phyloP scores from a whole-genome alignment of 2,797 vertebrate genomes.

The Myripristis jacobus region DNA sequence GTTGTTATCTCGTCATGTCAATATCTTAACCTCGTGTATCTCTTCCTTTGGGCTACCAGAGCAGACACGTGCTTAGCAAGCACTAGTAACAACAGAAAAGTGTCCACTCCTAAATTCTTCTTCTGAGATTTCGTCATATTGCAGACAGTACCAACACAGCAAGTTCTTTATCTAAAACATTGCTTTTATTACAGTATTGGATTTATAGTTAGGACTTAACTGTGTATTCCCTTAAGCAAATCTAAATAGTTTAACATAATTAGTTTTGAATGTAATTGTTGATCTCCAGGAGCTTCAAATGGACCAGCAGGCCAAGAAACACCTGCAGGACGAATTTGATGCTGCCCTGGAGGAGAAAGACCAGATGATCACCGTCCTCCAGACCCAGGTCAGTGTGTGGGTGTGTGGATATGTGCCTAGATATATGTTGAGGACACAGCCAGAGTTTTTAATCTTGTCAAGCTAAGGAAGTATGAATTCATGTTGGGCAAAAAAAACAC shows the following conservation, averaged over 20 bases:
- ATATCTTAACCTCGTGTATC: background rate
- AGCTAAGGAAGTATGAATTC: background rate
- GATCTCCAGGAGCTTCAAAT: constrained; percentile 92
- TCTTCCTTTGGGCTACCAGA: background rate
- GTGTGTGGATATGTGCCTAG: background rate
- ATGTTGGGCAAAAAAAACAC: background rate
- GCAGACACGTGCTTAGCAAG: background rate
- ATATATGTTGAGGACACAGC: background rate
- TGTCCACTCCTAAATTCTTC: background rate
- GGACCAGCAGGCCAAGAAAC: constrained; percentile 98
- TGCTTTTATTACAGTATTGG: background rate
- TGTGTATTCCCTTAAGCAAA: background rate
- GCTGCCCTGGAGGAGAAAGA: constrained; percentile 96
- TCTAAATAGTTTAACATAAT: background rate
- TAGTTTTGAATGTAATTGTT: constrained; percentile 24
- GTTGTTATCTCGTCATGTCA: background rate
- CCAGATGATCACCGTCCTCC: constrained; percentile 95
- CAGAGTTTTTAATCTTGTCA: background rate
- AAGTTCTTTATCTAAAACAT: background rate
- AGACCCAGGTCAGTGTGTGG: constrained; percentile 88
- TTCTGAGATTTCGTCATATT: constrained; percentile 1
- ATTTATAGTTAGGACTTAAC: background rate
- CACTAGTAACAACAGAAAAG: too few species aligned
- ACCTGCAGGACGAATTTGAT: constrained; percentile 97
- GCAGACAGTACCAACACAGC: background rate